These are phyloP conservation scores for Eurytoma californica DNA, from an alignment of 2,888 invertebrate genomes.

Conservation along the genomic window DNA sequence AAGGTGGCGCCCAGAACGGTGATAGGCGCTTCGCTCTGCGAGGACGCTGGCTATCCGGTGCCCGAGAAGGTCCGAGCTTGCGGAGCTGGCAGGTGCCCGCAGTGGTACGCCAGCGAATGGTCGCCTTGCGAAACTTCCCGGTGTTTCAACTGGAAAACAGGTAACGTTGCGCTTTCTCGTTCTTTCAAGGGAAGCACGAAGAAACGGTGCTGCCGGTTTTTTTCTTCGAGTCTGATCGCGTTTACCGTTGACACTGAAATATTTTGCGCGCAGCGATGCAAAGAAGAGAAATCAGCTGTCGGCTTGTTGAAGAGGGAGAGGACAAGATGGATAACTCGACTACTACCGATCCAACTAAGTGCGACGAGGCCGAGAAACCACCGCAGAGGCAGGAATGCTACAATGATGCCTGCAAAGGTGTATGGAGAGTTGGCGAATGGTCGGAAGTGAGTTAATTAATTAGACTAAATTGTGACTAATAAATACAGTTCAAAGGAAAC, in stretches of 20 bases:
- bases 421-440: constrained; percentile 95
- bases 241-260: constrained; percentile 10
- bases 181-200: no score
- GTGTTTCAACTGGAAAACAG: constrained; percentile 85
- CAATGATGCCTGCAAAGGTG: constrained; percentile 89
- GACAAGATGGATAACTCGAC: constrained; percentile 76
- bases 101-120: constrained; percentile 85
- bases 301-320: constrained; percentile 75
- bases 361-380: constrained; percentile 85
- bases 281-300: constrained; percentile 81
- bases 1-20: constrained; percentile 69
- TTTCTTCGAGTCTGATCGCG: no score
- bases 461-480: neutral
- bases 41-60: constrained; percentile 82
- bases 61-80: constrained; percentile 81
- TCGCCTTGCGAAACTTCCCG: constrained; percentile 83
- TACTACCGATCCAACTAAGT: constrained; percentile 78
- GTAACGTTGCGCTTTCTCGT: constrained; percentile 67
- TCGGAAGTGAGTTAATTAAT: constrained; percentile 82
- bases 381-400: constrained; percentile 87
- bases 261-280: constrained; percentile 80
- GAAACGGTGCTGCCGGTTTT: no score
- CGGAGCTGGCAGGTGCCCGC: constrained; percentile 83
- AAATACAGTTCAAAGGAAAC: no score
- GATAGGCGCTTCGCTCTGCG: constrained; percentile 82